These are phyloP conservation scores for Epinephelus malabaricus DNA, from an alignment of 2,797 vertebrate genomes.

Conservation along the genomic window DNA sequence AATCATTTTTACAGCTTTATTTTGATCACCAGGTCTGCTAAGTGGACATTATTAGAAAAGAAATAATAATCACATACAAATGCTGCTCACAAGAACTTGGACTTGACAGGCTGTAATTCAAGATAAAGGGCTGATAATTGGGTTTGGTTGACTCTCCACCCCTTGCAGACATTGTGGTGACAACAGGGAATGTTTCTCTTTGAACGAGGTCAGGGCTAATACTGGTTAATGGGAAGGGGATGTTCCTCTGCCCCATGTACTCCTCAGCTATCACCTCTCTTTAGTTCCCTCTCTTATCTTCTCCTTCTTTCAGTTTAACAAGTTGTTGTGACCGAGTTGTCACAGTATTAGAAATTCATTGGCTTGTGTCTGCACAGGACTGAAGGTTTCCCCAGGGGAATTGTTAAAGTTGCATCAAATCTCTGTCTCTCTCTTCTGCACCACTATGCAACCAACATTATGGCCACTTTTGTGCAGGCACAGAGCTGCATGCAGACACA, in stretches of 20 bases:
- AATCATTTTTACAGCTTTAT: constrained; percentile 37
- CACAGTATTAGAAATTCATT: constrained; percentile 23
- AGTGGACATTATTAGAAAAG: constrained; percentile 44
- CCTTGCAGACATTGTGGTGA: constrained; percentile 78
- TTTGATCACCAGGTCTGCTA: constrained; percentile 33
- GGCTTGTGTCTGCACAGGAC: constrained; percentile 20
- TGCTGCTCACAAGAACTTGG: constrained; percentile 22
- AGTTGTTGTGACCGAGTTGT: constrained; percentile 33
- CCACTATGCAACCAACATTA: neutral
- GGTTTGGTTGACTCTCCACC: constrained; percentile 61
- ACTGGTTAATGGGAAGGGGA: constrained; percentile 74
- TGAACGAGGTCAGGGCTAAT: constrained; percentile 73
- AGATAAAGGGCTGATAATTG: constrained; percentile 67
- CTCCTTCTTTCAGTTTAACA: constrained; percentile 46
- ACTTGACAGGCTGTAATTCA: constrained; percentile 71
- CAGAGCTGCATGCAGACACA: neutral
- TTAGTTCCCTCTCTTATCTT: constrained; percentile 40
- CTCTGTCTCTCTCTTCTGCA: neutral
- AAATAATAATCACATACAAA: constrained; percentile 43
- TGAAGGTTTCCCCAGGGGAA: constrained; percentile 7
- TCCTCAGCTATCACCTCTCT: constrained; percentile 49
- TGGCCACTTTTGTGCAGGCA: constrained; percentile 2
- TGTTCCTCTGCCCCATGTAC: constrained; percentile 62
- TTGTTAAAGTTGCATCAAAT: constrained; percentile 21
- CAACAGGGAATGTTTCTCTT: constrained; percentile 79